Evolutionary conservation across 2,888 invertebrate species (phyloP).

Genomic region (Anodontia alba): DNA sequence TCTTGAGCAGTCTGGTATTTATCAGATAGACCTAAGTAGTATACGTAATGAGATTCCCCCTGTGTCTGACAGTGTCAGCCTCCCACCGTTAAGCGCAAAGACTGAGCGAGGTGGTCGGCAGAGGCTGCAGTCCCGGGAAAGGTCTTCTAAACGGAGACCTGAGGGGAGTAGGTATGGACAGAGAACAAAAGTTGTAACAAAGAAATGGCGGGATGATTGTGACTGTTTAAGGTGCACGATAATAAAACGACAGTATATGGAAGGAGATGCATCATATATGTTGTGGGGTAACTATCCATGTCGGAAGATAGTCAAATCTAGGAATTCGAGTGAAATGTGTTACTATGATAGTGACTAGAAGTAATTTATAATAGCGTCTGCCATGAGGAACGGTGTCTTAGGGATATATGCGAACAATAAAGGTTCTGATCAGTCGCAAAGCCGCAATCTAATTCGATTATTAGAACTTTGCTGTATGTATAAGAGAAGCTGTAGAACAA

Average conservation of each 20-base stretch:
- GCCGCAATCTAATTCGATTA: too few species aligned
- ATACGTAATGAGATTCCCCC: slow-evolving; percentile 59
- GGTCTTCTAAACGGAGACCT: slow-evolving; percentile 12
- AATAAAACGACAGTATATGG: slow-evolving; percentile 70
- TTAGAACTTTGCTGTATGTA: too few species aligned
- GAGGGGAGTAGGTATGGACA: slow-evolving; percentile 36
- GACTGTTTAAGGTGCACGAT: slow-evolving; percentile 76
- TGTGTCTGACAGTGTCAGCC: slow-evolving; percentile 33
- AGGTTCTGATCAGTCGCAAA: too few species aligned
- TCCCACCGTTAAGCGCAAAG: slow-evolving; percentile 33
- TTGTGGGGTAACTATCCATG: slow-evolving; percentile 77
- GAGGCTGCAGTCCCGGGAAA: neutral
- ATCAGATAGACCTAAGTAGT: slow-evolving; percentile 65
- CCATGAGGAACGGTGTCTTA: too few species aligned
- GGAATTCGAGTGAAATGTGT: slow-evolving; percentile 54
- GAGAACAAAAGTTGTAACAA: slow-evolving; percentile 30
- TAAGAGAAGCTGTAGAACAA: too few species aligned
- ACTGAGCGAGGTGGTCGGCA: slow-evolving; percentile 34
- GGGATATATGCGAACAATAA: too few species aligned
- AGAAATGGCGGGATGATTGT: slow-evolving; percentile 76
- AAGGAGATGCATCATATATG: slow-evolving; percentile 71
- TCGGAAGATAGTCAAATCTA: slow-evolving; percentile 60
- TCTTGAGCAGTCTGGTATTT: slow-evolving; percentile 68
- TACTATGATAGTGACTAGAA: slow-evolving; percentile 65
- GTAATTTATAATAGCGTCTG: too few species aligned